phyloP scores from a whole-genome alignment of 2,888 invertebrate genomes.

The Cremastinae sp. region DNA sequence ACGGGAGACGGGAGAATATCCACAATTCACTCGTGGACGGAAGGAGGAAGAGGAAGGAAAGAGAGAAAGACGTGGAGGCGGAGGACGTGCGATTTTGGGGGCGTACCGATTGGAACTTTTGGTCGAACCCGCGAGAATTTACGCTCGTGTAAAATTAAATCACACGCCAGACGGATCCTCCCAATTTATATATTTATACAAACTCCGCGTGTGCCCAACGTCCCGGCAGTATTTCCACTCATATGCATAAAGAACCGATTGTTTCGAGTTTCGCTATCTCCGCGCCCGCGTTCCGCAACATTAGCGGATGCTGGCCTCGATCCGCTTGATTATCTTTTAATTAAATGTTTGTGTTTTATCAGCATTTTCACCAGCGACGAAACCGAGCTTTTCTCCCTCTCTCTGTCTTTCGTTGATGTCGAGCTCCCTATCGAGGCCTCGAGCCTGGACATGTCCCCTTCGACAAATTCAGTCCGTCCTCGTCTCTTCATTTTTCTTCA shows the following conservation, averaged over 20 bases:
- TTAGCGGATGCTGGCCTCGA: slow-evolving; percentile 65
- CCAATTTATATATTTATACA: too few relatives aligned
- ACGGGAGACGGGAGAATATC: too few relatives aligned
- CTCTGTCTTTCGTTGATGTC: slow-evolving; percentile 34
- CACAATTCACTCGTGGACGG: neutral
- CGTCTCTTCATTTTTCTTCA: slow-evolving; percentile 14
- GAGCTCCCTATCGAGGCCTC: slow-evolving; percentile 47
- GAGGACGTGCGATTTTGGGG: slow-evolving; percentile 31
- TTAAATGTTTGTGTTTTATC: slow-evolving; percentile 78
- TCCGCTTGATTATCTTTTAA: slow-evolving; percentile 78
- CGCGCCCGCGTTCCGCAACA: slow-evolving; percentile 50
- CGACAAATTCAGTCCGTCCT: slow-evolving; percentile 10
- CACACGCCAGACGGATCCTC: slow-evolving; percentile 61
- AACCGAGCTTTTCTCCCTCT: slow-evolving; percentile 17
- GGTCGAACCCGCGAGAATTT: slow-evolving; percentile 71
- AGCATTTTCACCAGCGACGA: slow-evolving; percentile 59
- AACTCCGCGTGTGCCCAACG: neutral
- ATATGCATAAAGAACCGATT: slow-evolving; percentile 77
- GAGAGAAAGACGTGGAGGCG: neutral
- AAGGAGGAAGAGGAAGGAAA: neutral
- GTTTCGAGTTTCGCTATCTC: slow-evolving; percentile 65
- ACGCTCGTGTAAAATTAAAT: slow-evolving; percentile 77
- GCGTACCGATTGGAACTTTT: slow-evolving; percentile 43
- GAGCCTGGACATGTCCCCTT: slow-evolving; percentile 42
- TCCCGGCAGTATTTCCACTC: slow-evolving; percentile 61